Evolutionary conservation across 2,888 invertebrate genomes (phyloP), one percentile per base, ranked within the genome.

Genomic region (Alsophila aescularia): DNA sequence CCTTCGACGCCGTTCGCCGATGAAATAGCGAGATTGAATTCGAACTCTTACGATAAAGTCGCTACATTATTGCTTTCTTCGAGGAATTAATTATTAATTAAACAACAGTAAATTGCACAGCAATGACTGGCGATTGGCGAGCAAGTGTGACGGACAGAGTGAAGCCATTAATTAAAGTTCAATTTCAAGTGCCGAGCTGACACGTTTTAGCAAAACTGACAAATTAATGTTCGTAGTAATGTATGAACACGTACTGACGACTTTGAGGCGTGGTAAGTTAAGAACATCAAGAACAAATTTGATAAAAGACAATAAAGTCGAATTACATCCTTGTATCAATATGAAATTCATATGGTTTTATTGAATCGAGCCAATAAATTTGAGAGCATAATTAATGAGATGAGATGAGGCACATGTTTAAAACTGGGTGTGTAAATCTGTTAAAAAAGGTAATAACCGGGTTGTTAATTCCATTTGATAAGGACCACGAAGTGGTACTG

Each of bases 111-210:
- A 24, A 81, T 79, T 76, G 75, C 57, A 56, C 52, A 62, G 67
- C 72, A 70, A 77, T 81, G 82, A 81, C 77, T 79, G 63, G 72
- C 58, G 49, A 48, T 48, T 44, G 49, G 63, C 70, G 64, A 69
- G 70, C 62, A 67, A 73, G 67, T 67, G 66, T 66, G 59, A 64
- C 59, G 58, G 69, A 67, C 66, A 62, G 60, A 67, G 72, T 72
- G 65, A 58, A 70, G 68, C 52, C 66, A 77, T 81, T 84, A 81
- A 83, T 82, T 81, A 76, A n/a, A n/a, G n/a, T n/a, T n/a, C n/a
- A n/a, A 77, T 71, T 75, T 73, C 41, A 56, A 56, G 45, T 42
- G 55, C 21, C 54, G 62, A 59, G 58, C 56, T 45, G 48, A 52
- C 57, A 40, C 31, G 49, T 75, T 74, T 72, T 57, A 56, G 62